Conservation (phyloP, 2,797 vertebrate species). For the Adrianichthys oophorus region DNA sequence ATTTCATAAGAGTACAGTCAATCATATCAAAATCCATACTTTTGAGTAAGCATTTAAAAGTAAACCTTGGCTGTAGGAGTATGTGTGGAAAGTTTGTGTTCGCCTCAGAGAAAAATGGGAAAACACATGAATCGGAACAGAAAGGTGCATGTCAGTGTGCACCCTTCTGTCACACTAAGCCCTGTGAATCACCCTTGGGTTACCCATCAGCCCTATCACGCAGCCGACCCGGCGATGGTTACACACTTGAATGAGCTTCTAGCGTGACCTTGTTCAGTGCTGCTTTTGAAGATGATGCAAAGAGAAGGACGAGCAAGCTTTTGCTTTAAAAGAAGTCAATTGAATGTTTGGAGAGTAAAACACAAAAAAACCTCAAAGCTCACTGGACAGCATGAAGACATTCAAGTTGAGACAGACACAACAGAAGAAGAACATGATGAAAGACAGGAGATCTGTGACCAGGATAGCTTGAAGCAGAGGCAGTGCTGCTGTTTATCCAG, state of each 20-base stretch:
- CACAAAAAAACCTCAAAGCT: no score
- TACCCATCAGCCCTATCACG: conserved; percentile 45
- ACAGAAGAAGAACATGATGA: no score
- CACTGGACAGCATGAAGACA: no score
- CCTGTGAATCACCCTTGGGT: conserved; percentile 32
- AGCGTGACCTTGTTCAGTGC: conserved; percentile 17
- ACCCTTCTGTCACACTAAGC: conserved; percentile 24
- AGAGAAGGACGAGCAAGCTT: conserved; percentile 33
- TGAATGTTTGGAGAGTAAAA: neutral
- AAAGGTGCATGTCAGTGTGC: conserved; percentile 26
- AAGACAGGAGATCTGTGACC: no score
- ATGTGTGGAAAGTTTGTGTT: neutral
- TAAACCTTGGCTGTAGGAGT: no score
- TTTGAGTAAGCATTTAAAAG: no score
- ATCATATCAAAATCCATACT: no score
- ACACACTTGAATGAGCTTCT: conserved; percentile 33
- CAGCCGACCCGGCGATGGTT: conserved; percentile 32
- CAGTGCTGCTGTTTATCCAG: no score
- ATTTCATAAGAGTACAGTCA: no score
- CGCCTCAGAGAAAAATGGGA: conserved; percentile 2
- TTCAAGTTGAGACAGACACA: no score
- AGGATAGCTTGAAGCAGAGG: no score
- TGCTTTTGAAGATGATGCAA: conserved; percentile 54
- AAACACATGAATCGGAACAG: conserved; percentile 26
- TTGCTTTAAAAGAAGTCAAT: conserved; percentile 29